Evolutionary conservation across 2,888 invertebrate genomes (phyloP).

Genomic region (Atethmia centrago): DNA sequence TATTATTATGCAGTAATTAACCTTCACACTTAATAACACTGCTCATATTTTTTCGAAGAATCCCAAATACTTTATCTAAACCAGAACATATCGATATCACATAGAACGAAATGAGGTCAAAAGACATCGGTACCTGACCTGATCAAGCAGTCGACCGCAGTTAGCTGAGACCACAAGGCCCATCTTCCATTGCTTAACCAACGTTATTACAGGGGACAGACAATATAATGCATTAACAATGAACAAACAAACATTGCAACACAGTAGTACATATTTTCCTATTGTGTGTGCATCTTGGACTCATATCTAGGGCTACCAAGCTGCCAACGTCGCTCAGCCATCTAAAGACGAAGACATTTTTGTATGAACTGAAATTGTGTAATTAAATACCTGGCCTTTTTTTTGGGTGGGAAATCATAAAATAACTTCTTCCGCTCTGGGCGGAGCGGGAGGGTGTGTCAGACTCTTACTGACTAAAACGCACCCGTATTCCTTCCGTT

Average conservation of each 20-base stretch:
- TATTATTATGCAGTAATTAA: too few relatives aligned
- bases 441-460: too few relatives aligned
- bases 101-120: neutral
- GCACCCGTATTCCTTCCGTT: too few relatives aligned
- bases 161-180: constrained; percentile 23
- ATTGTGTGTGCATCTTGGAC: constrained; percentile 62
- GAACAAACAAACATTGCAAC: constrained; percentile 63
- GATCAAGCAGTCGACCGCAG: constrained; percentile 24
- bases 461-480: too few relatives aligned
- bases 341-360: neutral
- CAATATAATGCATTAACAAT: constrained; percentile 63
- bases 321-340: neutral
- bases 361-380: neutral
- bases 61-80: neutral
- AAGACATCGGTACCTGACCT: neutral
- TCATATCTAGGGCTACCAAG: constrained; percentile 46
- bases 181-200: constrained; percentile 37
- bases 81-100: neutral
- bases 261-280: constrained; percentile 63
- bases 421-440: too few relatives aligned
- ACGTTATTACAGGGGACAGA: constrained; percentile 44
- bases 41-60: neutral
- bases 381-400: too few relatives aligned
- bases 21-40: too few relatives aligned
- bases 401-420: too few relatives aligned